A percentile compares a stretch with the other conserved stretches of the same genome.
Conservation (phyloP, 2,113 vertebrate species). For the Camelus bactrianus region DNA sequence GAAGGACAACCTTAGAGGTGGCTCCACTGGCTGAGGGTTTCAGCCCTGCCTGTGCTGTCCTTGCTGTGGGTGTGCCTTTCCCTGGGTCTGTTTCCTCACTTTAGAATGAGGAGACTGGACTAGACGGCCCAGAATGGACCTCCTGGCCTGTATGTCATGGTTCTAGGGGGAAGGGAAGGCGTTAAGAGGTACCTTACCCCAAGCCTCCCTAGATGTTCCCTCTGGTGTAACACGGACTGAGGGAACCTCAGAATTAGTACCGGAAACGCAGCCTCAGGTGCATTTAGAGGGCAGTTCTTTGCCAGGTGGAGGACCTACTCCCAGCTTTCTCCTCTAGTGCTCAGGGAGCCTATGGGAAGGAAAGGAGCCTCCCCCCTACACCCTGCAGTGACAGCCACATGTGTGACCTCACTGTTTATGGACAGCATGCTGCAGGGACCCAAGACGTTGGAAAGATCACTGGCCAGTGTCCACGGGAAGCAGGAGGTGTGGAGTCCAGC, state of each 20-base stretch:
- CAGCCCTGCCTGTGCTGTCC: not conserved
- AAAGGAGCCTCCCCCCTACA: too few relatives aligned
- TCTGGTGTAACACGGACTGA: rapidly evolving
- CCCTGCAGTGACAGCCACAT: too few relatives aligned
- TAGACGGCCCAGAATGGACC: not conserved
- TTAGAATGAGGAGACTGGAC: not conserved
- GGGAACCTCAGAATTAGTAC: not conserved
- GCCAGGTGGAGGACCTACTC: not conserved
- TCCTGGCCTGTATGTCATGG: not conserved
- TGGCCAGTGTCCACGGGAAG: not conserved
- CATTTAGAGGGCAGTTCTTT: too few relatives aligned
- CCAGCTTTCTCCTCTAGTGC: not conserved
- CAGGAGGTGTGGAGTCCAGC: rapidly evolving
- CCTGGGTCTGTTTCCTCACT: not conserved
- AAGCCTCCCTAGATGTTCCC: not conserved
- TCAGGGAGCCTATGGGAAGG: not conserved
- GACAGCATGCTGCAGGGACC: not conserved
- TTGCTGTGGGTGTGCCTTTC: not conserved
- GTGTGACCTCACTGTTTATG: not conserved
- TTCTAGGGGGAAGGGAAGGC: not conserved
- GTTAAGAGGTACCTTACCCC: too few relatives aligned
- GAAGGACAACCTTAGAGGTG: not conserved
- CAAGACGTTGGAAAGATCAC: not conserved
- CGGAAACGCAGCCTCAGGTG: not conserved
- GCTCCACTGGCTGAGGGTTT: not conserved